Evolutionary conservation across 2,113 vertebrate genomes (phyloP).

Genomic region (Eulemur macaco): DNA sequence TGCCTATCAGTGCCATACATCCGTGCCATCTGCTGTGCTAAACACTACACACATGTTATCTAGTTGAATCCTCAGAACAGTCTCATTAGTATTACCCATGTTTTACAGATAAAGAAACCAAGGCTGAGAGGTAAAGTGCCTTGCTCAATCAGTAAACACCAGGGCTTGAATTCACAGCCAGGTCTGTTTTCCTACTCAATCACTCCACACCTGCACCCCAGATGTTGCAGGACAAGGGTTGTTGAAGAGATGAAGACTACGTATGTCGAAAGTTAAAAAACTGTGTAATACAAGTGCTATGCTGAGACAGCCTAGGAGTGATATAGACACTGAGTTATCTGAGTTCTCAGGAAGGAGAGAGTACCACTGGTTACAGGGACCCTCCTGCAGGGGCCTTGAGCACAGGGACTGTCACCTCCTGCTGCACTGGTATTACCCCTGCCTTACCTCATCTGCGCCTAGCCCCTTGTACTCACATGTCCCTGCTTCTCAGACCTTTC

Average conservation of each 20-base stretch:
- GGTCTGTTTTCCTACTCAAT: not conserved
- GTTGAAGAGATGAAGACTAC: not conserved
- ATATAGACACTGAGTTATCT: not conserved
- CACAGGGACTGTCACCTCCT: not conserved
- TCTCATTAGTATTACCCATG: not conserved
- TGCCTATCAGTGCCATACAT: not conserved
- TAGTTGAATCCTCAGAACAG: not conserved
- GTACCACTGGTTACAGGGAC: not conserved
- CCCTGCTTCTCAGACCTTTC: not conserved
- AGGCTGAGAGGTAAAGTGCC: not conserved
- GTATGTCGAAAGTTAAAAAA: not conserved
- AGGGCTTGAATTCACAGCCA: not conserved
- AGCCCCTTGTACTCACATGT: not conserved
- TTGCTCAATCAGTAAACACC: not conserved
- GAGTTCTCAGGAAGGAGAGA: not conserved
- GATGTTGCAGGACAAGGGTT: not conserved
- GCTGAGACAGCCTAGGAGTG: not conserved
- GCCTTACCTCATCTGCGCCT: not conserved
- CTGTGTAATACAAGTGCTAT: not conserved
- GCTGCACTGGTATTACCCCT: accelerated
- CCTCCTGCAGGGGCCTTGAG: not conserved
- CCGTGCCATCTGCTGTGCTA: not conserved
- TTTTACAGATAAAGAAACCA: slow-evolving; percentile 40
- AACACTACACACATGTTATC: not conserved
- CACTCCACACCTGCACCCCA: not conserved